Conservation (phyloP, 2,113 vertebrate genomes). For the Osmerus mordax region DNA sequence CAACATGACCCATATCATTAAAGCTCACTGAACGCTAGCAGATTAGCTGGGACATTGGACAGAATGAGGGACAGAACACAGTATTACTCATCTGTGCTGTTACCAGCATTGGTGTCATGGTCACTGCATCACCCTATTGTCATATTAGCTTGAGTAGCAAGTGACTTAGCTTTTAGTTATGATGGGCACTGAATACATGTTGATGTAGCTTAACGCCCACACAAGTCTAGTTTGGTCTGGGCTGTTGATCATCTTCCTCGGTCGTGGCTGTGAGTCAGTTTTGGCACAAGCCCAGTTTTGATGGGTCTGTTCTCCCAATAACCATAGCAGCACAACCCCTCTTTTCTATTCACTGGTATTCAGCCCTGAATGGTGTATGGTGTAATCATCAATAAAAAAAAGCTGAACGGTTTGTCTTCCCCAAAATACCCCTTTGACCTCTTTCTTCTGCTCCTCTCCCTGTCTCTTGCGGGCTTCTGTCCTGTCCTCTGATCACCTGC, state of each 20-base stretch:
- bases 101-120: not conserved
- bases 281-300: constrained; percentile 4
- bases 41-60: no score
- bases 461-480: no score
- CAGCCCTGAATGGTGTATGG: not conserved
- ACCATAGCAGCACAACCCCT: not conserved
- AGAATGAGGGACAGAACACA: no score
- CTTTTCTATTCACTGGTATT: not conserved
- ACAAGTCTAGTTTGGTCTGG: constrained; percentile 31
- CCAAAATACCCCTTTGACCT: no score
- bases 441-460: no score
- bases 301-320: constrained; percentile 22
- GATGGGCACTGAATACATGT: constrained; percentile 27
- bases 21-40: no score
- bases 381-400: no score
- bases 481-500: no score
- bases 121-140: not conserved
- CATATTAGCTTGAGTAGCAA: constrained; percentile 9
- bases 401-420: no score
- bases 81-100: not conserved
- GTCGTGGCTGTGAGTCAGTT: constrained; percentile 35
- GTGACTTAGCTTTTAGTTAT: constrained; percentile 31
- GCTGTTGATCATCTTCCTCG: constrained; percentile 19
- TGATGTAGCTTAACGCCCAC: constrained; percentile 20
- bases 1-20: no score